phyloP scores from a whole-genome alignment of 2,797 vertebrate genomes.

The Cirrhinus molitorella region DNA sequence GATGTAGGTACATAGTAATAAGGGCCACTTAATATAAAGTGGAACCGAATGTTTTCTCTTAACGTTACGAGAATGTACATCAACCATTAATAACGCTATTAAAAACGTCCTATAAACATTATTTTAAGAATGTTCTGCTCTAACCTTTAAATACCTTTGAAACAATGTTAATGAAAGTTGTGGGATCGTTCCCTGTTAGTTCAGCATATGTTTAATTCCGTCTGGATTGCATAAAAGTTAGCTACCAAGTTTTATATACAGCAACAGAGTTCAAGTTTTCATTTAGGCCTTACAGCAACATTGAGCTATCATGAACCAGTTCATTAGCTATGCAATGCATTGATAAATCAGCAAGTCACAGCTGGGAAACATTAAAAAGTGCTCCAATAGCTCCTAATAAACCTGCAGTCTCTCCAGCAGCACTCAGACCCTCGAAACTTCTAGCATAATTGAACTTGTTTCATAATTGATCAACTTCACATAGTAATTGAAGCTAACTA shows the following conservation, averaged over 20 bases:
- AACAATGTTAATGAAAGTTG: too few species aligned
- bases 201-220: background rate
- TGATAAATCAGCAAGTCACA: background rate
- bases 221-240: background rate
- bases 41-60: too few species aligned
- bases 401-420: background rate
- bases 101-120: too few species aligned
- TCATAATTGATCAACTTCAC: background rate
- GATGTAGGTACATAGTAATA: too few species aligned
- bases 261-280: background rate
- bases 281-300: background rate
- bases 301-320: constrained; percentile 5
- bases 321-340: background rate
- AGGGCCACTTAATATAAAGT: too few species aligned
- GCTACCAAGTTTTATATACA: background rate
- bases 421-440: background rate
- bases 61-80: too few species aligned
- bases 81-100: too few species aligned
- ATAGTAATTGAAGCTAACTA: background rate
- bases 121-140: too few species aligned
- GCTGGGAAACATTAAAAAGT: background rate
- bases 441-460: background rate
- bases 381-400: background rate
- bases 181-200: too few species aligned
- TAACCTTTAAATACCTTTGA: too few species aligned